phyloP scores from a whole-genome alignment of 1,140 invertebrate genomes.

The Augochlora pura region DNA sequence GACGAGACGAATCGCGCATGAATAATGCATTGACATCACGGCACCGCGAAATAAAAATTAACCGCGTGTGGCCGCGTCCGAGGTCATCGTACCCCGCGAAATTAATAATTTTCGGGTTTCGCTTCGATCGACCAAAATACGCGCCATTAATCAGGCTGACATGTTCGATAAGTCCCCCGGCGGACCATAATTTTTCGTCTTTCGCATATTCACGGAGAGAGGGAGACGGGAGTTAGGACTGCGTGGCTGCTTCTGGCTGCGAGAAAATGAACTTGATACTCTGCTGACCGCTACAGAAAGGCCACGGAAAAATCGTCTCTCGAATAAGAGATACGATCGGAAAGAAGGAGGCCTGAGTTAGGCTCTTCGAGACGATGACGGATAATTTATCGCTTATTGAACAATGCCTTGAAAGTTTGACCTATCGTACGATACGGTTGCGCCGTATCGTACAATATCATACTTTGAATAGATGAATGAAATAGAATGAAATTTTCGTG shows the following conservation, averaged over 20 bases:
- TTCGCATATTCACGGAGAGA: conserved; percentile 3
- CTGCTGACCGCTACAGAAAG: too few species aligned
- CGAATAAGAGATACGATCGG: neutral
- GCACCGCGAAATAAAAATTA: conserved; percentile 64
- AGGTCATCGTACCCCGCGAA: conserved; percentile 52
- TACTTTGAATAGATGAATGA: too few species aligned
- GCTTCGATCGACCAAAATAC: conserved; percentile 43
- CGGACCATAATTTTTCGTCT: conserved; percentile 24
- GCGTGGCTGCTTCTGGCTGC: neutral
- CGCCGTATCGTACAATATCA: too few species aligned
- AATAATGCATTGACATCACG: conserved; percentile 68
- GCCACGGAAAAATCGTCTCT: too few species aligned
- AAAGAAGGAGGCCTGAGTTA: neutral
- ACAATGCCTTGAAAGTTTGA: too few species aligned
- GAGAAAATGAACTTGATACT: conserved; percentile 14
- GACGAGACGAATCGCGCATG: conserved; percentile 65
- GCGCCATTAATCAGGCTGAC: conserved; percentile 52
- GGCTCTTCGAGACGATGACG: too few species aligned
- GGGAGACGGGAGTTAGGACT: neutral
- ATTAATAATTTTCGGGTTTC: conserved; percentile 62
- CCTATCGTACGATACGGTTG: too few species aligned
- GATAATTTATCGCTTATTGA: too few species aligned
- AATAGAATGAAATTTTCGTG: too few species aligned
- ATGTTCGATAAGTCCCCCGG: conserved; percentile 20
- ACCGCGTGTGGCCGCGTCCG: conserved; percentile 34